Evolutionary conservation across 2,797 vertebrate genomes (phyloP).

Genomic region (Trachops cirrhosus): DNA sequence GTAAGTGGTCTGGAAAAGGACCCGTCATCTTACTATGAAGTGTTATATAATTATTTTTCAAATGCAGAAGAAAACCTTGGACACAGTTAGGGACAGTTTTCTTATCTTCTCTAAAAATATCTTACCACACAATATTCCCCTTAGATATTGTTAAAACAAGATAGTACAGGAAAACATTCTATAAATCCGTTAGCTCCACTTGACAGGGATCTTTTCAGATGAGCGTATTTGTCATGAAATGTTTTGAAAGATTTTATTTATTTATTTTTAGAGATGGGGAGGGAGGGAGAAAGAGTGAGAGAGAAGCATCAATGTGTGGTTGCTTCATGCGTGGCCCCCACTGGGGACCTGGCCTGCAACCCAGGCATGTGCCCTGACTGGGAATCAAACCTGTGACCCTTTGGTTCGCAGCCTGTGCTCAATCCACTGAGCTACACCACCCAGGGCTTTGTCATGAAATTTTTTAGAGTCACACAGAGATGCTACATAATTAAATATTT

Average conservation of each 20-base stretch:
- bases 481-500: not conserved
- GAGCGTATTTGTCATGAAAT: not conserved
- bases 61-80: not conserved
- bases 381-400: too few species aligned
- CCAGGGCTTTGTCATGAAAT: not conserved
- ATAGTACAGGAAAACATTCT: not conserved
- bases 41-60: not conserved
- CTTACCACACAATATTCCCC: not conserved
- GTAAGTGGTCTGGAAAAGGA: conserved; percentile 2
- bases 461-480: not conserved
- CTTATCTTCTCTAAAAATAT: not conserved
- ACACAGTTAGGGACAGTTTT: not conserved
- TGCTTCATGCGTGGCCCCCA: too few species aligned
- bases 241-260: too few species aligned
- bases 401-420: too few species aligned
- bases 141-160: not conserved
- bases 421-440: too few species aligned
- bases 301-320: too few species aligned
- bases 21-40: not conserved
- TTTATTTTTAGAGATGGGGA: too few species aligned
- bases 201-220: not conserved
- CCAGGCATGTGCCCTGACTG: too few species aligned
- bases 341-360: too few species aligned
- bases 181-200: not conserved
- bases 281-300: too few species aligned